Conservation (phyloP, 2,888 invertebrate species). For the Melieria omissa region DNA sequence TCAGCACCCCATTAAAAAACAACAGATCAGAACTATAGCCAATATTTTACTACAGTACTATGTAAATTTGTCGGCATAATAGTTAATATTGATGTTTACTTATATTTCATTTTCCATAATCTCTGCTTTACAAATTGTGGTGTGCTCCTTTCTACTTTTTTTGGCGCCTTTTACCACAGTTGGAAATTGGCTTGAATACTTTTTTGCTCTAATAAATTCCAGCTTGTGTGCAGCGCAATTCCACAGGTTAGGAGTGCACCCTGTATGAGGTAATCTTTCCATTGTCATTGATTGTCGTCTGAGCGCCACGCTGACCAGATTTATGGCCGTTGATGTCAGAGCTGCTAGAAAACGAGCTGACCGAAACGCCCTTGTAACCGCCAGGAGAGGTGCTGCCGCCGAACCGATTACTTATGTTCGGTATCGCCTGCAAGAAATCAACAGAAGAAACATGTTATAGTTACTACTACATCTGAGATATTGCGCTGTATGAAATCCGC, state of each 20-base stretch:
- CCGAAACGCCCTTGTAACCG: constrained; percentile 70
- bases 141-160: too few species aligned
- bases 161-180: too few species aligned
- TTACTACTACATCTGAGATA: background rate
- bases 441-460: background rate
- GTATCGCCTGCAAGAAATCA: constrained; percentile 48
- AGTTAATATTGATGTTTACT: too few species aligned
- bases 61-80: too few species aligned
- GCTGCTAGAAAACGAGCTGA: constrained; percentile 73
- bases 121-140: too few species aligned
- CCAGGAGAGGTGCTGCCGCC: constrained; percentile 52
- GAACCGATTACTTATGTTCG: constrained; percentile 59
- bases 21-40: too few species aligned
- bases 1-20: too few species aligned
- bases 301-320: constrained; percentile 70
- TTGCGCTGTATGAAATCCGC: background rate
- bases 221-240: too few species aligned
- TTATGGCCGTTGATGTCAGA: constrained; percentile 72
- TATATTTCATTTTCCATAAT: too few species aligned
- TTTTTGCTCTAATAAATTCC: too few species aligned
- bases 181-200: too few species aligned
- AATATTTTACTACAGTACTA: too few species aligned
- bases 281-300: constrained; percentile 78
- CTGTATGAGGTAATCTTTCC: constrained; percentile 75
- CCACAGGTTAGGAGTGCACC: constrained; percentile 55